Evolutionary conservation across 1,140 invertebrate species (phyloP).

Genomic region (Aphelenchoides fujianensis): DNA sequence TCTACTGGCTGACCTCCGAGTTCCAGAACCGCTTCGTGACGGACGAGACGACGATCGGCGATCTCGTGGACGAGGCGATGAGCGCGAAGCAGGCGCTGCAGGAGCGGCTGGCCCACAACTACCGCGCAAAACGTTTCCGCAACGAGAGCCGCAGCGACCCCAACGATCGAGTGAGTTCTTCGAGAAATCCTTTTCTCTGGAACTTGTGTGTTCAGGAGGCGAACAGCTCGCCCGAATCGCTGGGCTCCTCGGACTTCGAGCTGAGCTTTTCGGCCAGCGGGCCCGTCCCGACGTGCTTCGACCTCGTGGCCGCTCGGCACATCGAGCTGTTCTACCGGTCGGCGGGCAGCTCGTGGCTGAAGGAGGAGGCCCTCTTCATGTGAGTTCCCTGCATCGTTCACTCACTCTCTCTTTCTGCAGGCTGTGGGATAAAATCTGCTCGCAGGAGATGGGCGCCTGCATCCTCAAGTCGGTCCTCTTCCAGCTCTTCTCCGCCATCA

Average conservation of each 20-base stretch:
- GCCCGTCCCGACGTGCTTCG: neutral
- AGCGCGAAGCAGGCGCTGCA: neutral
- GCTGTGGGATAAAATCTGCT: constrained; percentile 9
- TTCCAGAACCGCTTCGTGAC: neutral
- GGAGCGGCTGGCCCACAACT: neutral
- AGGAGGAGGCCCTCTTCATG: neutral
- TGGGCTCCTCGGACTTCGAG: neutral
- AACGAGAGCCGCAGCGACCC: neutral
- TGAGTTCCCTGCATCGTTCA: neutral
- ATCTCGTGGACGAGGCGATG: neutral
- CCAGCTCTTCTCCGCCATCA: neutral
- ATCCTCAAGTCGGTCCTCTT: neutral
- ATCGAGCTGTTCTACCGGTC: neutral
- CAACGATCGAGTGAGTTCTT: neutral
- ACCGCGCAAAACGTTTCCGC: neutral
- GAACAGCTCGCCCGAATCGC: neutral
- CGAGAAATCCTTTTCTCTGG: neutral
- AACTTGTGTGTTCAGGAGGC: neutral
- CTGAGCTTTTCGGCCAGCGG: neutral
- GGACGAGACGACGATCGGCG: neutral
- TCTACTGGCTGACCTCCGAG: neutral
- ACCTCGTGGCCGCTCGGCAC: neutral
- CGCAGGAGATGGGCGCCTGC: neutral
- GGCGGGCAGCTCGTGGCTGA: neutral
- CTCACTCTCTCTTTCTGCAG: neutral